phyloP scores from a whole-genome alignment of 2,113 vertebrate genomes.

The Egretta garzetta region DNA sequence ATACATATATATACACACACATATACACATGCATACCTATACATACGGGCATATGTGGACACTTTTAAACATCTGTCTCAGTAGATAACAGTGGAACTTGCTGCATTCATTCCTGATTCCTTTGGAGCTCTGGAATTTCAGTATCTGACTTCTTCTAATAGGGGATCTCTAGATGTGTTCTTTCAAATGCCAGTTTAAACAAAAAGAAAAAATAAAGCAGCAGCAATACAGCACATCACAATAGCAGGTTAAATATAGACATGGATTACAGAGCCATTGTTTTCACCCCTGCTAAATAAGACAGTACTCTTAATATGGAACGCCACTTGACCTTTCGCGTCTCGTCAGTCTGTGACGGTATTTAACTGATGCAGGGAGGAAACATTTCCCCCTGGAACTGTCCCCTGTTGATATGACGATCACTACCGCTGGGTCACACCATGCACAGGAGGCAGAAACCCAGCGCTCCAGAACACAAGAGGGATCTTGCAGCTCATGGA shows the following conservation, averaged over 20 bases:
- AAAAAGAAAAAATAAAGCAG: neutral
- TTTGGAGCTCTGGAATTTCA: slow-evolving; percentile 10
- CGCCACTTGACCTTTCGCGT: slow-evolving; percentile 69
- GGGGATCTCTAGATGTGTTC: neutral
- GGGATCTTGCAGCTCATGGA: slow-evolving; percentile 21
- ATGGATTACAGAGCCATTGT: slow-evolving; percentile 77
- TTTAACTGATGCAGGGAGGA: slow-evolving; percentile 64
- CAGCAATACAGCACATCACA: slow-evolving; percentile 15
- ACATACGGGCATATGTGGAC: neutral
- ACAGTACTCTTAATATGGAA: slow-evolving; percentile 73
- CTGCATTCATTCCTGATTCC: neutral
- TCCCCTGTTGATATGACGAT: slow-evolving; percentile 56
- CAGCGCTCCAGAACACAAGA: slow-evolving; percentile 20
- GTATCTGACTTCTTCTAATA: neutral
- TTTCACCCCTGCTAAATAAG: slow-evolving; percentile 77
- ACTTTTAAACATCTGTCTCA: neutral
- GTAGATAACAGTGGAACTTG: neutral
- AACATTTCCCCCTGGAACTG: slow-evolving; percentile 8
- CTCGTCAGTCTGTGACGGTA: slow-evolving; percentile 25
- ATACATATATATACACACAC: no score
- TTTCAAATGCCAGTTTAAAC: slow-evolving; percentile 30
- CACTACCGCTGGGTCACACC: neutral
- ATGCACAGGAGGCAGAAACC: slow-evolving; percentile 71
- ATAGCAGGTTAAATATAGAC: slow-evolving; percentile 80
- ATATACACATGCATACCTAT: neutral